A percentile compares a stretch with the other conserved stretches of the same genome.
Conservation (phyloP, 2,888 invertebrate genomes). For the Ephialtes manifestator region DNA sequence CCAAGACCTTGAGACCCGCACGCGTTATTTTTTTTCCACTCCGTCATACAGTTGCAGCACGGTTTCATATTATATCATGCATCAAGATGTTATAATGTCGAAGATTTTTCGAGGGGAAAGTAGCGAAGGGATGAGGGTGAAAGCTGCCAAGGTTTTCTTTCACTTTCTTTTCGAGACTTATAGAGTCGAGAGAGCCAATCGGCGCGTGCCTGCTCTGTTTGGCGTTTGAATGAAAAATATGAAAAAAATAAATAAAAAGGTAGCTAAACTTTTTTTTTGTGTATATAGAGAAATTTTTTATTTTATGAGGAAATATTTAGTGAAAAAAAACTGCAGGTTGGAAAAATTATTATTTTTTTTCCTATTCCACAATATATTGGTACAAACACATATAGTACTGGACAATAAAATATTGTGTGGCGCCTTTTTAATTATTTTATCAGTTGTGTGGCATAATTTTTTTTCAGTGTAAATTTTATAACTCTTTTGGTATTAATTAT, state of each 20-base stretch:
- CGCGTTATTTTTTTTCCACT: constrained; percentile 61
- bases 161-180: constrained; percentile 6
- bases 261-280: too few species aligned
- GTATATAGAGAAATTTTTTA: too few species aligned
- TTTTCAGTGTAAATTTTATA: too few species aligned
- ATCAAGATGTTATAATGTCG: constrained; percentile 77
- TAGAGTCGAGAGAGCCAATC: constrained; percentile 59
- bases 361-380: too few species aligned
- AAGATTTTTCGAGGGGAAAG: constrained; percentile 15
- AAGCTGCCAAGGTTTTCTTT: constrained; percentile 33
- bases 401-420: too few species aligned
- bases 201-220: constrained; percentile 25
- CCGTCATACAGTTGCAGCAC: constrained; percentile 63
- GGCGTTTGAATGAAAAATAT: neutral
- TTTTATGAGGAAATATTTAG: too few species aligned
- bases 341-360: too few species aligned
- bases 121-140: constrained; percentile 41
- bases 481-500: too few species aligned
- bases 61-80: constrained; percentile 74
- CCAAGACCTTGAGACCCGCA: constrained; percentile 53
- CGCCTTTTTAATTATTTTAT: too few species aligned
- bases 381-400: too few species aligned
- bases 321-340: too few species aligned
- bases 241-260: neutral
- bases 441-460: too few species aligned